These are phyloP conservation scores for Hypomecis punctinalis DNA, from an alignment of 2,888 invertebrate genomes.

Conservation along the genomic window DNA sequence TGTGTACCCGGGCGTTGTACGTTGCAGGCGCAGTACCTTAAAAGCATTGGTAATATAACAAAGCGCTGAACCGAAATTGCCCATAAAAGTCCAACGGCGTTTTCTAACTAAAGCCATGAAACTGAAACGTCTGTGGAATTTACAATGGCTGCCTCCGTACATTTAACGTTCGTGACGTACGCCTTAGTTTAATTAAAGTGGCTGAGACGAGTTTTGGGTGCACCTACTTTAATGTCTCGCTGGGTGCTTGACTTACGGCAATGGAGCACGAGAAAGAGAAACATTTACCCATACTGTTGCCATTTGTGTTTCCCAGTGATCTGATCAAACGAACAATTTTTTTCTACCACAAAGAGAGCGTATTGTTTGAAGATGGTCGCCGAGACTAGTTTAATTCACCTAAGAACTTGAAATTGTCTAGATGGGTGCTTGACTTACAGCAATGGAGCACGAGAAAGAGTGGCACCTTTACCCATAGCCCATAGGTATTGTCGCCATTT, in stretches of 20 bases:
- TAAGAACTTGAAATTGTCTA: too few relatives aligned
- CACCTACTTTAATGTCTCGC: slow-evolving; percentile 32
- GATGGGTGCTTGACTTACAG: too few relatives aligned
- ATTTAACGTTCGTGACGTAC: slow-evolving; percentile 81
- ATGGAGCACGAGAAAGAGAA: not conserved
- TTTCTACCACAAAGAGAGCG: too few relatives aligned
- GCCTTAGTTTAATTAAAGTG: slow-evolving; percentile 83
- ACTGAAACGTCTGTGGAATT: slow-evolving; percentile 82
- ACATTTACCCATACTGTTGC: not conserved
- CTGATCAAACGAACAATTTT: too few relatives aligned
- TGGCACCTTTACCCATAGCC: too few relatives aligned
- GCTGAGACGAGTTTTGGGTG: slow-evolving; percentile 51
- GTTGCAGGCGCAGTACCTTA: slow-evolving; percentile 80
- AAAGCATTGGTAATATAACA: slow-evolving; percentile 86
- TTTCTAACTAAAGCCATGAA: slow-evolving; percentile 85
- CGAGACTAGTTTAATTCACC: too few relatives aligned
- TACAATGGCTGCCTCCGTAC: slow-evolving; percentile 80
- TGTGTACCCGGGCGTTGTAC: slow-evolving; percentile 76
- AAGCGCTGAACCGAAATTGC: slow-evolving; percentile 85
- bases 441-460: too few relatives aligned
- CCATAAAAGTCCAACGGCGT: slow-evolving; percentile 84
- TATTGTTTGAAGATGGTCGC: too few relatives aligned
- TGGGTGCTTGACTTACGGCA: not conserved
- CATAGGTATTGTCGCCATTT: too few relatives aligned
- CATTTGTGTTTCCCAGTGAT: too few relatives aligned